Percentiles rank a stretch among this genome's conserved stretches.
phyloP scores from a whole-genome alignment of 2,888 invertebrate genomes.

The Platycnemis pennipes region DNA sequence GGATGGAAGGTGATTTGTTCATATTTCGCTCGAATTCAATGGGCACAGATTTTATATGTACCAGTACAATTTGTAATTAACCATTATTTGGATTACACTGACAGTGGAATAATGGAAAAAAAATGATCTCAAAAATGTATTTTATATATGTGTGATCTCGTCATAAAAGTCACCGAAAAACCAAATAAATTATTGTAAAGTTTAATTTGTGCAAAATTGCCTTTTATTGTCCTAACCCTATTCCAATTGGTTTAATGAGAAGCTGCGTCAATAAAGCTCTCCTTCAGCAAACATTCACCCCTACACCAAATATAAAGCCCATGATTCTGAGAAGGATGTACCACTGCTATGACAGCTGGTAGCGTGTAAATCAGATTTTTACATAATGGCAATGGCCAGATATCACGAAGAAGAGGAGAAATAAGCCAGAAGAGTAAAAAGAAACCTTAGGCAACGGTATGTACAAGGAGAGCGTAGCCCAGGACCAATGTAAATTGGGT shows the following conservation, averaged over 20 bases:
- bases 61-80: neutral
- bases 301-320: too few species aligned
- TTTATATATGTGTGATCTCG: neutral
- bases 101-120: neutral
- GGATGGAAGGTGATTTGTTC: neutral
- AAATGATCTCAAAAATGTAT: constrained; percentile 36
- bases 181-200: neutral
- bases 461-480: too few species aligned
- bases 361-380: too few species aligned
- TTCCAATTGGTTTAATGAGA: neutral
- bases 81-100: neutral
- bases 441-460: too few species aligned
- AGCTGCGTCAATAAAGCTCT: too few species aligned
- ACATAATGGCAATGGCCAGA: too few species aligned
- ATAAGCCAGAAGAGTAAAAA: too few species aligned
- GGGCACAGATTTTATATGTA: neutral
- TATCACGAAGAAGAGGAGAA: too few species aligned
- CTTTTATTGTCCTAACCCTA: neutral
- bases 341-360: too few species aligned
- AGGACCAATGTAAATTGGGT: too few species aligned
- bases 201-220: neutral
- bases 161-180: neutral
- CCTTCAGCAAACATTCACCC: too few species aligned
- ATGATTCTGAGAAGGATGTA: too few species aligned
- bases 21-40: neutral